Base-by-base conservation (phyloP, 2,888 invertebrate genomes). In the Steinernema hermaphroditum region DNA sequence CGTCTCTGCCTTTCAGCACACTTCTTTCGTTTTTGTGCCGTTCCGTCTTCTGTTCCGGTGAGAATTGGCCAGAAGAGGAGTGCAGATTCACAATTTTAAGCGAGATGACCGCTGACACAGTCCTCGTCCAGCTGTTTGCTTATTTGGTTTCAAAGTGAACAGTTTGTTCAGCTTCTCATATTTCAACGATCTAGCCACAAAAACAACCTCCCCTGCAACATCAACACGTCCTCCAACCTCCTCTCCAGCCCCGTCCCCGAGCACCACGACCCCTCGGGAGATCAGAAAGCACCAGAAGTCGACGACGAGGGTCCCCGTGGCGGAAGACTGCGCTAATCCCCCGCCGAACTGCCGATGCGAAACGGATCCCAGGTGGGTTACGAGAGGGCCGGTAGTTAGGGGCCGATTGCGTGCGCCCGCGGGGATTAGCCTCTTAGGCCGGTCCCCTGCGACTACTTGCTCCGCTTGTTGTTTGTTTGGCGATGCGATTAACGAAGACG, bases 311-410 rank as follows among this genome's bases (percentile, higher is more conserved):
- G 24, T 24, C 24, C 50, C 50, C 2, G 24, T 24, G 32, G 27
- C 62, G 32, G 62, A 16, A 29, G 62, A 62, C 34, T 62, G 62
- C 62, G 62, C 29, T 62, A 62, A 62, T 32, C 32, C 62, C 9
- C 62, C 32, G 12, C 2, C 32, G 29, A 27, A 62, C 34, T 62
- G 62, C 62, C 62, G 27, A 29, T 62, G 62, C 34, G 32, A 29
- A 62, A 62, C 62, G 32, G 62, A 62, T 34, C 22, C 62, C 62
- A 62, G 62, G 62, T 62, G 29, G 50, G 27, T 62, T 62, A 62
- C 29, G 62, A 4, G 8, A 8, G 43, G 16, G 9, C 16, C 43
- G 43, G 43, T 41, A 41, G 43, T 41, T 41, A 16, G 43, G n/a
- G n/a, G 37, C 4, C 46, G 46, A 46, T 46, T 37, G 4, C 37